Evolutionary conservation across 37 sponge, comb jelly and placozoan genomes (phyloP).

Genomic region (Spongilla lacustris): DNA sequence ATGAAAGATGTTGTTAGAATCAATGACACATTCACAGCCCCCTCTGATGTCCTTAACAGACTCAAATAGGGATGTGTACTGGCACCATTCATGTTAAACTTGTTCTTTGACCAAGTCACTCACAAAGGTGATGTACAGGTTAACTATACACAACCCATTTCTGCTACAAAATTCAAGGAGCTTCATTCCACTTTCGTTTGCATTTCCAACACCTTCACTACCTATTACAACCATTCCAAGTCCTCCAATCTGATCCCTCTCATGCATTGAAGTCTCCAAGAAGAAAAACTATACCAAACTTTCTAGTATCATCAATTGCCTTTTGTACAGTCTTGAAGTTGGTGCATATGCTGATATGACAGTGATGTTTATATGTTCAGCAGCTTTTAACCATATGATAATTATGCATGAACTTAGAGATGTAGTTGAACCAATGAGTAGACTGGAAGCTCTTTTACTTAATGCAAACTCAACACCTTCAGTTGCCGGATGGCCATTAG

Average conservation of each 20-base stretch:
- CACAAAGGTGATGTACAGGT: neutral
- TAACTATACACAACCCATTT: conserved; percentile 2
- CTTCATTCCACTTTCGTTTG: neutral
- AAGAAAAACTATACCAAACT: neutral
- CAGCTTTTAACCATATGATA: neutral
- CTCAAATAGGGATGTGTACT: conserved; percentile 48
- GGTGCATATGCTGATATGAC: neutral
- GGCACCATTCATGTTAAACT: conserved; percentile 40
- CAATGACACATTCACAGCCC: conserved; percentile 15
- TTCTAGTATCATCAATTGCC: neutral
- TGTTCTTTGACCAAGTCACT: conserved; percentile 33
- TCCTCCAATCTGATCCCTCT: neutral
- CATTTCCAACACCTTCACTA: neutral
- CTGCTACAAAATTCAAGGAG: conserved; percentile 1
- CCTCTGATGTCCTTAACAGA: conserved; percentile 44
- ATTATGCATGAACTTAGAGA: neutral
- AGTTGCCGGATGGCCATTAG: neutral
- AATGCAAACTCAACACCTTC: neutral
- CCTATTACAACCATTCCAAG: neutral
- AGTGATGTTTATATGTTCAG: neutral
- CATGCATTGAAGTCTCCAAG: conserved; percentile 14
- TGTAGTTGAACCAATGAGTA: neutral
- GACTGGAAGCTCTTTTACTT: neutral
- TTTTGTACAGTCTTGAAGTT: neutral
- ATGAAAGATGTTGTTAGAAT: conserved; percentile 45